phyloP scores from a whole-genome alignment of 2,797 vertebrate genomes.

The Poeciliopsis turneri region DNA sequence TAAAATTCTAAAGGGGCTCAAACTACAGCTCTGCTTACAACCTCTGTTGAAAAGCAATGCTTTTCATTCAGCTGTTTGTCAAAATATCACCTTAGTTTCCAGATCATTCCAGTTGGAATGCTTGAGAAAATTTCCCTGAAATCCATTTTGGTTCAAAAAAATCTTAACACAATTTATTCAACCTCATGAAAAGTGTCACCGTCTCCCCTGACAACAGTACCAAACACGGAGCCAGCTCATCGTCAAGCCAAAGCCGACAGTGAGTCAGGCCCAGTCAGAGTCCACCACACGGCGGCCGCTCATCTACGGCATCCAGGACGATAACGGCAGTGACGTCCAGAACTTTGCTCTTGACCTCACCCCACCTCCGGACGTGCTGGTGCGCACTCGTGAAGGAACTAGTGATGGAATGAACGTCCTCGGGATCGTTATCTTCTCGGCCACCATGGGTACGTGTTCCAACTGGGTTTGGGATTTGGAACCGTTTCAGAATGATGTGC shows the following conservation, averaged over 20 bases:
- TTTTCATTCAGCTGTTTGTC: neutral
- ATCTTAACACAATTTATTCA: neutral
- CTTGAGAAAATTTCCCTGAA: neutral
- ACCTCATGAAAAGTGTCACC: conserved; percentile 9
- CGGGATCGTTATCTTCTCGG: conserved; percentile 96
- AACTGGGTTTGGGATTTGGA: neutral
- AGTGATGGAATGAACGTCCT: conserved; percentile 97
- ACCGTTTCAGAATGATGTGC: neutral
- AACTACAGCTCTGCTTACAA: neutral
- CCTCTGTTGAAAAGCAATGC: too few relatives aligned
- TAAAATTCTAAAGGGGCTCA: neutral
- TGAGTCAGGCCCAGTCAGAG: conserved; percentile 71
- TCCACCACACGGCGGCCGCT: conserved; percentile 82
- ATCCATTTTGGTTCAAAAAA: neutral
- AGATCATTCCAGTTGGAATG: neutral
- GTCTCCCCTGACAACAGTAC: conserved; percentile 82
- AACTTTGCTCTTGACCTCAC: conserved; percentile 95
- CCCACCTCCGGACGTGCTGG: conserved; percentile 89
- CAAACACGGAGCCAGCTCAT: conserved; percentile 89
- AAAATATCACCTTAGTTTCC: neutral
- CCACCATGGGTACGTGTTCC: conserved; percentile 89
- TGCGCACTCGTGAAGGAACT: conserved; percentile 89
- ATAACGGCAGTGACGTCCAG: conserved; percentile 89
- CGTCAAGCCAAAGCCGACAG: conserved; percentile 79
- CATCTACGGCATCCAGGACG: conserved; percentile 91